phyloP scores from a whole-genome alignment of 2,888 invertebrate genomes.

The Chrysolina oricalcia region DNA sequence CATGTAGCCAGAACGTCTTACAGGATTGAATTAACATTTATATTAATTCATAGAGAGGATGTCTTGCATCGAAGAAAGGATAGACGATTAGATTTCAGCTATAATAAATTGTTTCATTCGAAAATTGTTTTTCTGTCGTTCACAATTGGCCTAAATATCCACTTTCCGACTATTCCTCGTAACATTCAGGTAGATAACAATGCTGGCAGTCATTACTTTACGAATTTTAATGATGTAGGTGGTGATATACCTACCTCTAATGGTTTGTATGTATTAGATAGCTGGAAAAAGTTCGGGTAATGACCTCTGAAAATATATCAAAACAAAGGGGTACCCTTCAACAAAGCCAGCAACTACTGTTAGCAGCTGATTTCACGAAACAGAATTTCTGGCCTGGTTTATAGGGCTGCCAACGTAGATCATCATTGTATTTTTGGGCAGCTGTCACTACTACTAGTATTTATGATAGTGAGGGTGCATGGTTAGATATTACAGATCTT shows the following conservation, averaged over 20 bases:
- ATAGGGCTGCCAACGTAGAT: neutral
- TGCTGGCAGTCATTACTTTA: neutral
- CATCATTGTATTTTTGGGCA: neutral
- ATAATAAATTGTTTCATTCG: too few species aligned
- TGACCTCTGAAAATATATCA: conserved; percentile 14
- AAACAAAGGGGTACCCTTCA: conserved; percentile 1
- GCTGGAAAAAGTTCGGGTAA: neutral
- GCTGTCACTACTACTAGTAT: neutral
- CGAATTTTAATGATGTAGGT: conserved; percentile 7
- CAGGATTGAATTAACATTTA: too few species aligned
- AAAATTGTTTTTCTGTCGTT: too few species aligned
- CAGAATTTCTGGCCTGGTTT: neutral
- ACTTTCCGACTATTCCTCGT: neutral
- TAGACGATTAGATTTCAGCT: too few species aligned
- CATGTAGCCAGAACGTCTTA: too few species aligned
- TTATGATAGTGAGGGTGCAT: too few species aligned
- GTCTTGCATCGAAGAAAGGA: too few species aligned
- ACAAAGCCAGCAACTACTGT: neutral
- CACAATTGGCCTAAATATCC: neutral
- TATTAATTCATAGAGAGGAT: too few species aligned
- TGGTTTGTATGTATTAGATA: neutral
- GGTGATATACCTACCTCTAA: neutral
- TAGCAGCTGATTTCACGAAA: conserved; percentile 18
- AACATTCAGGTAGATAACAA: conserved; percentile 1
- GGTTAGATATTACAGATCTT: too few species aligned